phyloP scores from a whole-genome alignment of 2,797 vertebrate genomes.

The Jordanella pulchra region DNA sequence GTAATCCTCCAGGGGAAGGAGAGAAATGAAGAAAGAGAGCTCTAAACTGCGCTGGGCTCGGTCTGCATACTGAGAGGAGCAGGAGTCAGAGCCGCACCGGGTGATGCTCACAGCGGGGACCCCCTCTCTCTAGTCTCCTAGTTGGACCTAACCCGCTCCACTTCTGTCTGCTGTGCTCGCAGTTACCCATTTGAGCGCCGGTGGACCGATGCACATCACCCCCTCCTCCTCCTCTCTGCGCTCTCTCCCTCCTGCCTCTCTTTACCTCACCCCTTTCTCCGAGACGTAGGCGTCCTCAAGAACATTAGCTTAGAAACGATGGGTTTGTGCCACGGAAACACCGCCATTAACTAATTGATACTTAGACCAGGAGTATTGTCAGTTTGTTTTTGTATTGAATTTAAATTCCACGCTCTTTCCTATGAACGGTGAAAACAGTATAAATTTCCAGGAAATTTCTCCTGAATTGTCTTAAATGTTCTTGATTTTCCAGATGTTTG shows the following conservation, averaged over 20 bases:
- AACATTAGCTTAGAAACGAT: slow-evolving; percentile 28
- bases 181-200: slow-evolving; percentile 65
- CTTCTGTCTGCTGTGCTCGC: slow-evolving; percentile 64
- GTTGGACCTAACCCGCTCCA: slow-evolving; percentile 47
- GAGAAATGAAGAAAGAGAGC: slow-evolving; percentile 42
- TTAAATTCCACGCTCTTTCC: background rate
- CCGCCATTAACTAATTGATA: slow-evolving; percentile 1
- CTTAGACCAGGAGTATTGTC: background rate
- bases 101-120: slow-evolving; percentile 29
- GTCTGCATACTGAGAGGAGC: slow-evolving; percentile 26
- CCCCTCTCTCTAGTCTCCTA: slow-evolving; percentile 46
- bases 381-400: background rate
- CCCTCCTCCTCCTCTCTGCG: slow-evolving; percentile 14
- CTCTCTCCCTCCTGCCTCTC: slow-evolving; percentile 11
- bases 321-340: background rate
- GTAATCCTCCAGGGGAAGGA: slow-evolving; percentile 39
- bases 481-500: background rate
- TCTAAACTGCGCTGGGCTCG: slow-evolving; percentile 54
- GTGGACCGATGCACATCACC: slow-evolving; percentile 53
- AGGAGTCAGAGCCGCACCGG: slow-evolving; percentile 24
- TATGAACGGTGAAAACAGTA: background rate
- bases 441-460: background rate
- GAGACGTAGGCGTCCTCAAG: slow-evolving; percentile 51
- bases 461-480: background rate
- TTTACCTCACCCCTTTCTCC: slow-evolving; percentile 17